Percentiles rank a stretch among this genome's conserved stretches.
Conservation (phyloP, 1,140 invertebrate genomes). For the Cataglyphis hispanica region DNA sequence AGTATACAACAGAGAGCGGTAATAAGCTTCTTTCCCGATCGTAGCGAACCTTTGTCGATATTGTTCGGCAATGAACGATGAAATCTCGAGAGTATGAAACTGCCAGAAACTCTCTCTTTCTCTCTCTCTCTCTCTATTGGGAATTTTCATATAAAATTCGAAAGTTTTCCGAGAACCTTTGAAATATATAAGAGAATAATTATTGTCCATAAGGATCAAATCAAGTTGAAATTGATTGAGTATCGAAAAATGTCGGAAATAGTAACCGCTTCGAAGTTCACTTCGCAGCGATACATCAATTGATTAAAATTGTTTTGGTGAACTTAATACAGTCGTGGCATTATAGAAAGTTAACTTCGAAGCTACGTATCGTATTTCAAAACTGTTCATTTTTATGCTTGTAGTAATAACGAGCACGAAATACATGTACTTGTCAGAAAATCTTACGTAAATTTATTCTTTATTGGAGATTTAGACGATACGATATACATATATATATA, state of each 20-base stretch:
- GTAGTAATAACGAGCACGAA: not conserved
- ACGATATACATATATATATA: not conserved
- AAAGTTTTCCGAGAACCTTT: not conserved
- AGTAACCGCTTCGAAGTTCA: conserved; percentile 43
- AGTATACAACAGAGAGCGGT: not conserved
- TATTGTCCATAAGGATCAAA: conserved; percentile 17
- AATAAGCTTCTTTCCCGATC: not conserved
- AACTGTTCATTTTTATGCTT: not conserved
- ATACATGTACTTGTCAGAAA: not conserved
- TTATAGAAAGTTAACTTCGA: not conserved
- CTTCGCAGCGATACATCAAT: conserved; percentile 49
- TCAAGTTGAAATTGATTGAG: conserved; percentile 29
- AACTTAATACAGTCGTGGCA: not conserved
- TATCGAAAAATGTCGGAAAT: conserved; percentile 35
- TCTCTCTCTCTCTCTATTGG: too few relatives aligned
- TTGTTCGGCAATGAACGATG: not conserved
- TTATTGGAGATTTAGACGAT: not conserved
- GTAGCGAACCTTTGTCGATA: not conserved
- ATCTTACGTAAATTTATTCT: not conserved
- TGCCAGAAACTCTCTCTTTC: not conserved
- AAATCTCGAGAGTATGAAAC: conserved; percentile 16
- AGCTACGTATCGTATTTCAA: not conserved
- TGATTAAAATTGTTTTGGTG: conserved; percentile 48
- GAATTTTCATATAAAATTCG: conserved; percentile 35
- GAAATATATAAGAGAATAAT: conserved; percentile 51